Evolutionary conservation across 2,888 invertebrate genomes (phyloP), one percentile per base, ranked within the genome.

Genomic region (Lasioglossum malachurum): DNA sequence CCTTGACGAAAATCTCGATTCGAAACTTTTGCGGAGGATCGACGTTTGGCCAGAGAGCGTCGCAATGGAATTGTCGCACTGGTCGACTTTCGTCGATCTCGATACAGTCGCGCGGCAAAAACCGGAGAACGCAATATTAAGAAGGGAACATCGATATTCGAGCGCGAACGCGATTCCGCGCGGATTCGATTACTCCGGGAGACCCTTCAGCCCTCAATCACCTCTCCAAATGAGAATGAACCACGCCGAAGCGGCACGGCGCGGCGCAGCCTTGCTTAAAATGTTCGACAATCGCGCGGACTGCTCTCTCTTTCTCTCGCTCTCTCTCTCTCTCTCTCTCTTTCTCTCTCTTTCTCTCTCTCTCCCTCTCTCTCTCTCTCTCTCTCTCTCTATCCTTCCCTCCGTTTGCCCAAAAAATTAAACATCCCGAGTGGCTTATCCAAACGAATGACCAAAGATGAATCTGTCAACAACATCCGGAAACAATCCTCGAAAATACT

Each of bases 221-320:
- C 80, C 82, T 75, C 78, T 81, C 76, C 87, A 76, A 35, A 80
- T 83, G 83, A 81, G 71, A 81, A 80, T 60, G 74, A 81, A 82
- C 78, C 82, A 46, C 69, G 41, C 79, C 57, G 80, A 84, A 78
- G 57, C 60, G 82, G 80, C 76, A 83, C 83, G 67, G 79, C 83
- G 57, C 60, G 82, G 80, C 76, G 86, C 83, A 72, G 79, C 83
- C 79, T 57, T 84, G 86, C 86, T 88, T 87, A 87, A 86, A 87
- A 77, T 77, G 78, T 72, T 41, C 35, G 31, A 83, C 31, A 44
- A 78, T 82, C 71, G 23, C 46, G 46, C 53, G 44, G 57, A 31
- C 44, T 44, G 12, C 44, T 44, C 12, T 44, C 44, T 44, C 44
- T 44, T 0, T 44, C 44, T 44, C 12, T 44, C 12, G 12, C 44